Conservation (phyloP, 2,888 invertebrate genomes). For the Sesamia inferens region DNA sequence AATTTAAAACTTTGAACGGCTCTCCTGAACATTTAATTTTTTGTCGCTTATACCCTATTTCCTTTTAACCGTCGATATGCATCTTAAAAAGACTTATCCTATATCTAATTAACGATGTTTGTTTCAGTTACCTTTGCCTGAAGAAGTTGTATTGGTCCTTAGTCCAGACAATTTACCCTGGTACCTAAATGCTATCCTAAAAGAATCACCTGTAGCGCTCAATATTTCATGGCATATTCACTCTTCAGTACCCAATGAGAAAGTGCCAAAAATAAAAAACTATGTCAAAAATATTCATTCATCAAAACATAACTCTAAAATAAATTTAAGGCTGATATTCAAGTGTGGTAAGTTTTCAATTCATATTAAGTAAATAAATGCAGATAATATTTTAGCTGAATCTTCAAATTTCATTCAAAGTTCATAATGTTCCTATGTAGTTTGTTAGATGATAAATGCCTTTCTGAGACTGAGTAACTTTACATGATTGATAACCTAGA, state of each 20-base stretch:
- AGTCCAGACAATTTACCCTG: conserved; percentile 92
- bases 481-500: not conserved
- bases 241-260: conserved; percentile 90
- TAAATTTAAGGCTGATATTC: conserved; percentile 93
- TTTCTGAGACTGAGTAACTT: not conserved
- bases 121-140: conserved; percentile 82
- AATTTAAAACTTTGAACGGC: no score
- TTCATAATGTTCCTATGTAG: not conserved
- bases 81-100: not conserved
- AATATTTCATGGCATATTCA: conserved; percentile 91
- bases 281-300: conserved; percentile 76
- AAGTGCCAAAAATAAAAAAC: conserved; percentile 77
- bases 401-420: not conserved
- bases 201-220: conserved; percentile 87
- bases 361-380: not conserved
- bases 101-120: conserved; percentile 29
- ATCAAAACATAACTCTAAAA: conserved; percentile 66
- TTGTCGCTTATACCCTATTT: no score
- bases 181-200: conserved; percentile 91
- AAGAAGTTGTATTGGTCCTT: conserved; percentile 92
- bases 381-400: not conserved
- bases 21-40: no score
- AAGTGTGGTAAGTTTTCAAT: conserved; percentile 91
- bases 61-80: no score
- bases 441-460: not conserved